Base-by-base conservation (phyloP, 2,888 invertebrate genomes). In the Melanostoma scalare region DNA sequence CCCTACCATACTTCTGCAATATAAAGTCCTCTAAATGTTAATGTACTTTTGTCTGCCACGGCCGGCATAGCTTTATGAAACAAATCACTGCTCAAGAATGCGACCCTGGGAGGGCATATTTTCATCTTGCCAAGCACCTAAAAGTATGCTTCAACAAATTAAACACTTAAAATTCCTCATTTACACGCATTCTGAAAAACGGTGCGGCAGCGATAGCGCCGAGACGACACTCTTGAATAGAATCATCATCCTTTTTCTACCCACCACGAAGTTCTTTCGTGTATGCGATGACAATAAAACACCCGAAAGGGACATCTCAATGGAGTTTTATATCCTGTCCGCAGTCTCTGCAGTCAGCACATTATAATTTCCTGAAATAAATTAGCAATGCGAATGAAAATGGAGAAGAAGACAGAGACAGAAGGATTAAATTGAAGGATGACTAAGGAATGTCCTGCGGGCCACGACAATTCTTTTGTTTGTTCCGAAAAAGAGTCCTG, bases 351-450 rank as follows among this genome's bases (percentile, higher is more conserved):
- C 84, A 84, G 84, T 84, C 84, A 84, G 84, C 84, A 84, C 78
- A 84, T 84, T 84, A 84, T 84, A 84, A 84, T 84, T 84, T 84
- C 84, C 84, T 84, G 84, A 84, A 79, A 84, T 84, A 84, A 84
- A 84, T 84, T 84, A 84, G 84, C 79, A 84, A 79, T 79, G 71
- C 84, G 84, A 79, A 79, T 74, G 74, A 71, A 79, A 75, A 84
- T 71, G 65, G 61, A 84, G 33, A 55, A 67, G 33, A 75, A 69
- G 46, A 56, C 67, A 79, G 55, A 60, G 58, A 50, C 20, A 30
- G 55, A n/a, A 56, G 35, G 35, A 46, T 35, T 38, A 61, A 55
- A 42, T 65, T 60, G 67, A 67, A 55, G 52, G 38, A 53, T 48
- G 58, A 76, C 42, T 71, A 60, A 35, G 60, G 67, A 81, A 67